Percentiles rank a stretch among this genome's conserved stretches.
These are phyloP conservation scores for Mesorhabditis spiculigera DNA, from an alignment of 2,888 invertebrate species.

Conservation along the genomic window DNA sequence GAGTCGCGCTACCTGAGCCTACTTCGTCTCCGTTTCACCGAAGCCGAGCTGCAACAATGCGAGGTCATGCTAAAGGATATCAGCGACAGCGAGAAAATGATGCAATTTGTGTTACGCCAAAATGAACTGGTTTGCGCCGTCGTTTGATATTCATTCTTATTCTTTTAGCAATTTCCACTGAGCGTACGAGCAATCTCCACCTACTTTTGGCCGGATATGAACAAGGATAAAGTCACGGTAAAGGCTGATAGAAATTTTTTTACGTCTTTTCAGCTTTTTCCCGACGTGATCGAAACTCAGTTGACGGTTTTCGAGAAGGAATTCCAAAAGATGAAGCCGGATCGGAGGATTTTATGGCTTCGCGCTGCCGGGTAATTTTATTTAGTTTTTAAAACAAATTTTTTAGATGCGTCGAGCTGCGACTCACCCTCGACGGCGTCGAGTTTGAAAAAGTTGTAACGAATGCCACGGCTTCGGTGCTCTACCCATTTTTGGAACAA, in stretches of 20 bases:
- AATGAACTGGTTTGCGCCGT: background rate
- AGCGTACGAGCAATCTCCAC: conserved; percentile 89
- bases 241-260: conserved; percentile 2
- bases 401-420: conserved; percentile 29
- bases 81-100: conserved; percentile 71
- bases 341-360: conserved; percentile 37
- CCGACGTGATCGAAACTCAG: conserved; percentile 21
- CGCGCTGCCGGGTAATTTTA: conserved; percentile 25
- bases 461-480: conserved; percentile 36
- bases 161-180: conserved; percentile 67
- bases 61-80: conserved; percentile 97
- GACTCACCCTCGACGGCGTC: conserved; percentile 36
- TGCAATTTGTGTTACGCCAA: background rate
- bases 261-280: conserved; percentile 23
- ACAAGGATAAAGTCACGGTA: conserved; percentile 25
- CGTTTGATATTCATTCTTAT: background rate
- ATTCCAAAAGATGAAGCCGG: conserved; percentile 24
- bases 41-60: conserved; percentile 90
- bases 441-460: conserved; percentile 33
- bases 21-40: conserved; percentile 86
- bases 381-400: conserved; percentile 8
- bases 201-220: conserved; percentile 83
- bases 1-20: conserved; percentile 89
- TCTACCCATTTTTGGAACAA: conserved; percentile 42
- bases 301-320: conserved; percentile 25